Percentiles rank a stretch among this genome's conserved stretches.
Conservation (phyloP, 2,113 vertebrate genomes). For the Triplophysa siluroides region DNA sequence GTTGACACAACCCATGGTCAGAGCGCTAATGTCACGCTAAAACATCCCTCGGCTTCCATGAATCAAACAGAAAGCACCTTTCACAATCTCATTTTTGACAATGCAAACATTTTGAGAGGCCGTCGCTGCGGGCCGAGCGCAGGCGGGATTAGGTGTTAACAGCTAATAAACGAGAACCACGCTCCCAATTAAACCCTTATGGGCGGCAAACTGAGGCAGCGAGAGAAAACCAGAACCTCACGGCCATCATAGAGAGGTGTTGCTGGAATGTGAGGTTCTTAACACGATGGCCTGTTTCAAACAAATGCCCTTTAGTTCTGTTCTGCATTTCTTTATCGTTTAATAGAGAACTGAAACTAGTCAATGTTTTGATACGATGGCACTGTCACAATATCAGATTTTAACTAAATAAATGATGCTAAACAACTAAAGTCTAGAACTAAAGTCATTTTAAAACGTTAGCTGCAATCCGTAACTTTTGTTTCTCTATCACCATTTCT, state of each 20-base stretch:
- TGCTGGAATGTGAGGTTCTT: constrained; percentile 45
- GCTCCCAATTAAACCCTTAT: constrained; percentile 73
- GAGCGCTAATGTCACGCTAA: neutral
- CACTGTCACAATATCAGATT: too few relatives aligned
- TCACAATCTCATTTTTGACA: constrained; percentile 61
- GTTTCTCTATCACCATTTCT: too few relatives aligned
- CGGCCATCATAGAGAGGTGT: constrained; percentile 59
- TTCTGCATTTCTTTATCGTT: neutral
- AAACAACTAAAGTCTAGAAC: too few relatives aligned
- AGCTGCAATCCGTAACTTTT: too few relatives aligned
- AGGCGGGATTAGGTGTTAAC: constrained; percentile 73
- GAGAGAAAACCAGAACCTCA: constrained; percentile 49
- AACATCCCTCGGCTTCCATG: constrained; percentile 60
- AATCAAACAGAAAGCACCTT: constrained; percentile 68
- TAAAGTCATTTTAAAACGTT: too few relatives aligned
- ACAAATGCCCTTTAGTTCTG: neutral
- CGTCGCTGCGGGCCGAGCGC: constrained; percentile 56
- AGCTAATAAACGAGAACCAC: constrained; percentile 76
- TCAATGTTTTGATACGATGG: neutral
- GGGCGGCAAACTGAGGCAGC: constrained; percentile 47
- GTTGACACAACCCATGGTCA: neutral
- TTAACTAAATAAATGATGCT: too few relatives aligned
- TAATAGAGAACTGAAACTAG: neutral
- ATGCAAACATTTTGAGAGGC: constrained; percentile 66
- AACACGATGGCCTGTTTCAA: constrained; percentile 8